Percentiles rank a stretch among this genome's conserved stretches.
Conservation (phyloP, 2,113 vertebrate genomes). For the Chloebia gouldiae region DNA sequence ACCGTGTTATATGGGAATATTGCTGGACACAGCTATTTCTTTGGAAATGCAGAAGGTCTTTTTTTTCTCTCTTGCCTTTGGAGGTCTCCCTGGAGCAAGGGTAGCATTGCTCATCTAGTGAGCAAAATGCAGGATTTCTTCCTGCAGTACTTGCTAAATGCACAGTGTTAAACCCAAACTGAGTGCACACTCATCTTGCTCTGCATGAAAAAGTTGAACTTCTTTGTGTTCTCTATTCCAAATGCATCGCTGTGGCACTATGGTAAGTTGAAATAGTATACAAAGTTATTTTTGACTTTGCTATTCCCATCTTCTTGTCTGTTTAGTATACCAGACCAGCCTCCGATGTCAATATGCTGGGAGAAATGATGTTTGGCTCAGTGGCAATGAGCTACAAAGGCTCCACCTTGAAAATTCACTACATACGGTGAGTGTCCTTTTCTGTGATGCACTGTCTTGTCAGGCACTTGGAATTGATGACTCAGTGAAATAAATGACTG, state of each 20-base stretch:
- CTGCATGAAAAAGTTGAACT: background rate
- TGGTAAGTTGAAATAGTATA: background rate
- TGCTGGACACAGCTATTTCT: background rate
- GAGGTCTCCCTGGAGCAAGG: background rate
- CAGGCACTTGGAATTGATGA: background rate
- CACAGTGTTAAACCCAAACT: background rate
- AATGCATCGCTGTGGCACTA: background rate
- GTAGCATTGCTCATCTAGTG: background rate
- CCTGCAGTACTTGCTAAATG: background rate
- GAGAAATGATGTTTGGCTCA: slow-evolving; percentile 89
- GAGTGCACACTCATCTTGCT: background rate
- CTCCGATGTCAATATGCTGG: slow-evolving; percentile 88
- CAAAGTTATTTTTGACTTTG: background rate
- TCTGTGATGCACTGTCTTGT: background rate
- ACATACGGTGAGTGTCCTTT: slow-evolving; percentile 79
- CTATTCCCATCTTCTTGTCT: background rate
- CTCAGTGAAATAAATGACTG: slow-evolving; percentile 23
- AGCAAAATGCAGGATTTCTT: background rate
- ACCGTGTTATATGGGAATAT: background rate
- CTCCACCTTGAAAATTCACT: slow-evolving; percentile 87
- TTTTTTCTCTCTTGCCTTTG: background rate
- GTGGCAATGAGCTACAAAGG: slow-evolving; percentile 89
- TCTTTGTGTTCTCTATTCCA: background rate
- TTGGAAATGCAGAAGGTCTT: background rate
- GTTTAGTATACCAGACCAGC: slow-evolving; percentile 82